Evolutionary conservation across 2,113 vertebrate genomes (phyloP).

Genomic region (Urocitellus parryii): DNA sequence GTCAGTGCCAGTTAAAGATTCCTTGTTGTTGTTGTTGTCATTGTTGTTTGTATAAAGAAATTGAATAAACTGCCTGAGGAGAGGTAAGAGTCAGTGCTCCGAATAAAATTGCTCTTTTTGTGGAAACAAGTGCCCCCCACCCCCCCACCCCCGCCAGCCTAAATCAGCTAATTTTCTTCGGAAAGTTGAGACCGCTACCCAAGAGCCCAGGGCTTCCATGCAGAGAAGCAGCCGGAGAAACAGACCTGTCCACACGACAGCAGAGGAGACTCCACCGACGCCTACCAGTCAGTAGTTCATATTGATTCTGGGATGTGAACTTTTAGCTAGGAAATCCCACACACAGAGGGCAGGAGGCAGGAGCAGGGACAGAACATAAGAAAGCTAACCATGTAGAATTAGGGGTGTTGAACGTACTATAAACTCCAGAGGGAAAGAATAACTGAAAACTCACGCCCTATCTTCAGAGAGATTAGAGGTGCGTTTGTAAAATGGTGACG

Average conservation of each 20-base stretch:
- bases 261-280: neutral
- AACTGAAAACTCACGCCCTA: neutral
- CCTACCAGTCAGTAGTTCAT: neutral
- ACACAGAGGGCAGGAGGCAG: neutral
- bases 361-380: neutral
- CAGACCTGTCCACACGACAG: neutral
- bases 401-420: neutral
- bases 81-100: conserved; percentile 39
- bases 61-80: conserved; percentile 42
- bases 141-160: neutral
- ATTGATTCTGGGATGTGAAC: neutral
- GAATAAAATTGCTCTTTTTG: conserved; percentile 21
- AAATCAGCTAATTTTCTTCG: neutral
- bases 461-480: conserved; percentile 10
- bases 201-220: neutral
- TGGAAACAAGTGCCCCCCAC: neutral
- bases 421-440: neutral
- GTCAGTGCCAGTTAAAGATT: conserved; percentile 28
- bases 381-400: neutral
- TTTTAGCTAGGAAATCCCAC: neutral
- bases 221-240: neutral
- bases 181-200: neutral
- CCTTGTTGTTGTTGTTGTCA: conserved; percentile 10
- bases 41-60: conserved; percentile 55
- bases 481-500: conserved; percentile 27